A percentile compares a stretch with the other conserved stretches of the same genome.
Conservation (phyloP, 1,140 invertebrate species). For the Drosophila funebris region DNA sequence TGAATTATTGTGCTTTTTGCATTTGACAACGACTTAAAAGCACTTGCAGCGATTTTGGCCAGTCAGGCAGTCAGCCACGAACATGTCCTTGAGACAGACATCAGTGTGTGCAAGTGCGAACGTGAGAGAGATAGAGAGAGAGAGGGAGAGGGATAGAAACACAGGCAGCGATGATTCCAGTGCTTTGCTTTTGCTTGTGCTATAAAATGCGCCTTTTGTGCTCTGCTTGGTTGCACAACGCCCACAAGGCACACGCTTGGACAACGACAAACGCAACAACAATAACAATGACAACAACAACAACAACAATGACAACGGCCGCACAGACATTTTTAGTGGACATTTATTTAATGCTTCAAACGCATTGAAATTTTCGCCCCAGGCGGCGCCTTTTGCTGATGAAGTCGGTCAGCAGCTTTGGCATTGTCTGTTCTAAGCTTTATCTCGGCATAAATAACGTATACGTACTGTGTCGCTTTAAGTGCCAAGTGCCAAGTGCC, state of each 20-base stretch:
- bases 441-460: slow-evolving; percentile 25
- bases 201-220: slow-evolving; percentile 58
- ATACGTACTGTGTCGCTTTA: slow-evolving; percentile 21
- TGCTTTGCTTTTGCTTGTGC: slow-evolving; percentile 1
- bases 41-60: slow-evolving; percentile 78
- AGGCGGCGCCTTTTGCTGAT: slow-evolving; percentile 67
- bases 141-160: not conserved
- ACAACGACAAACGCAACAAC: slow-evolving; percentile 23
- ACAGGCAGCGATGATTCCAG: not conserved
- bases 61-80: slow-evolving; percentile 60
- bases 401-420: slow-evolving; percentile 58
- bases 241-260: slow-evolving; percentile 52
- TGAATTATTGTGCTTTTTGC: slow-evolving; percentile 80
- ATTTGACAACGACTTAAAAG: slow-evolving; percentile 81
- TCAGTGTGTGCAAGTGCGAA: slow-evolving; percentile 16
- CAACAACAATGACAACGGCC: slow-evolving; percentile 25
- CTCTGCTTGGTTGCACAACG: slow-evolving; percentile 45
- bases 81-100: slow-evolving; percentile 73
- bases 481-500: slow-evolving; percentile 20
- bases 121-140: not conserved
- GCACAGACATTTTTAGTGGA: slow-evolving; percentile 76
- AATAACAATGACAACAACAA: not conserved
- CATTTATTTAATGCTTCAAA: slow-evolving; percentile 79
- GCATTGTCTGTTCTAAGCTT: slow-evolving; percentile 10
- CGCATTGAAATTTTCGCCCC: slow-evolving; percentile 72